Conservation (phyloP, 2,888 invertebrate species). For the Melitaea athalia region DNA sequence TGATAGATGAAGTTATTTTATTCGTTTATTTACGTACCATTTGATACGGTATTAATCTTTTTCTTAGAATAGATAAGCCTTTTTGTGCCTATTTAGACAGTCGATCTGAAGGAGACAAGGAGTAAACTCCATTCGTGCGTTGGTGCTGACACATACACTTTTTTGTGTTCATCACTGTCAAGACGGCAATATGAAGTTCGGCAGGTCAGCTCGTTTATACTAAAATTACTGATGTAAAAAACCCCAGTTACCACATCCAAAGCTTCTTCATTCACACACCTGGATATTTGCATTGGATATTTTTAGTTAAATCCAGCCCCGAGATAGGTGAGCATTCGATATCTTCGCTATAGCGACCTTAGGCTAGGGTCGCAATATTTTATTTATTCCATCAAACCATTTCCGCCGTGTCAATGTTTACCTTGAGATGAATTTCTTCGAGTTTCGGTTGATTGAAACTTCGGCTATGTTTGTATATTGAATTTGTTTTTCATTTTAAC, state of each 20-base stretch:
- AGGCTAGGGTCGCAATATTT: conserved; percentile 34
- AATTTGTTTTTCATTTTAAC: neutral
- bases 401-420: conserved; percentile 20
- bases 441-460: conserved; percentile 9
- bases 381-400: conserved; percentile 32
- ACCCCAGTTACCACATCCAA: conserved; percentile 43
- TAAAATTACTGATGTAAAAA: neutral
- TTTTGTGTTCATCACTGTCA: too few species aligned
- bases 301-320: conserved; percentile 61
- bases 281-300: conserved; percentile 66
- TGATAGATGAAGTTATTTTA: too few species aligned
- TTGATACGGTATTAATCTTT: too few species aligned
- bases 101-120: too few species aligned
- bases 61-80: too few species aligned
- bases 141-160: too few species aligned
- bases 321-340: conserved; percentile 50
- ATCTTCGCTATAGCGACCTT: conserved; percentile 38
- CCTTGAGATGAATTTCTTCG: conserved; percentile 25
- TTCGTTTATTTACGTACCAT: too few species aligned
- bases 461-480: neutral
- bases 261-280: conserved; percentile 33
- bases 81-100: too few species aligned
- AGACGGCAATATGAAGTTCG: too few species aligned
- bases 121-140: too few species aligned
- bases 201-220: too few species aligned